These are phyloP conservation scores for Spongilla lacustris DNA, from an alignment of 37 sponge, comb jelly and placozoan genomes.

Conservation along the genomic window DNA sequence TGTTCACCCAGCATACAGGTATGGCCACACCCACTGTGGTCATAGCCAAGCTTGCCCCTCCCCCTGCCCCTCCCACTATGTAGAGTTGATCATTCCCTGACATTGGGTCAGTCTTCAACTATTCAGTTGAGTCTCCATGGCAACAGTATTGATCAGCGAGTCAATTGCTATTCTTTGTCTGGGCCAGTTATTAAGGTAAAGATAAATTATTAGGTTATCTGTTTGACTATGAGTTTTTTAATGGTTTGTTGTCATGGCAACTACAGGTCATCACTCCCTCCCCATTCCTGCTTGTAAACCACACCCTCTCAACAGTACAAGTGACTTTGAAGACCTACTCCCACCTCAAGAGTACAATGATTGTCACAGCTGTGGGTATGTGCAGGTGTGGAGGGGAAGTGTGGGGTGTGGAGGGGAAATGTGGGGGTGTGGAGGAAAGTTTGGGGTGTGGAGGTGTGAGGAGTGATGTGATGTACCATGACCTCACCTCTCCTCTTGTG, in stretches of 20 bases:
- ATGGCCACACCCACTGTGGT: not conserved
- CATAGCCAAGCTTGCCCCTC: not conserved
- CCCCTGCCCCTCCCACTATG: not conserved
- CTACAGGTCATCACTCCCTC: slow-evolving; percentile 40
- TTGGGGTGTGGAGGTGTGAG: not conserved
- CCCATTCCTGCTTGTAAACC: slow-evolving; percentile 28
- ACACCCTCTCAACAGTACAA: slow-evolving; percentile 23
- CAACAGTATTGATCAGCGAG: slow-evolving; percentile 12
- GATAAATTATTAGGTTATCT: not conserved
- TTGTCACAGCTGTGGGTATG: slow-evolving; percentile 42
- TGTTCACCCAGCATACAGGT: slow-evolving; percentile 45
- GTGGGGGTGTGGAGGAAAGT: not conserved
- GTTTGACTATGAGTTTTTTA: too few relatives aligned
- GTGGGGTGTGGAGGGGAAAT: not conserved
- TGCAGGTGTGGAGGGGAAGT: not conserved
- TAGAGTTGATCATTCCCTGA: slow-evolving; percentile 35
- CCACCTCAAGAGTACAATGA: not conserved
- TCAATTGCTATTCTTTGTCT: slow-evolving; percentile 31
- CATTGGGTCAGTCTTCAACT: slow-evolving; percentile 29
- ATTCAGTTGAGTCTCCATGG: slow-evolving; percentile 27
- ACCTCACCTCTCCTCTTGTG: not conserved
- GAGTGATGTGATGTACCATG: not conserved
- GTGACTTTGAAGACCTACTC: slow-evolving; percentile 21
- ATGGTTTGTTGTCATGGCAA: not conserved
- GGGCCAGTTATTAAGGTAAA: slow-evolving; percentile 17